Evolutionary conservation across 53 echinoderm and acorn worm genomes (phyloP).

Genomic region (Luidia sarsii): DNA sequence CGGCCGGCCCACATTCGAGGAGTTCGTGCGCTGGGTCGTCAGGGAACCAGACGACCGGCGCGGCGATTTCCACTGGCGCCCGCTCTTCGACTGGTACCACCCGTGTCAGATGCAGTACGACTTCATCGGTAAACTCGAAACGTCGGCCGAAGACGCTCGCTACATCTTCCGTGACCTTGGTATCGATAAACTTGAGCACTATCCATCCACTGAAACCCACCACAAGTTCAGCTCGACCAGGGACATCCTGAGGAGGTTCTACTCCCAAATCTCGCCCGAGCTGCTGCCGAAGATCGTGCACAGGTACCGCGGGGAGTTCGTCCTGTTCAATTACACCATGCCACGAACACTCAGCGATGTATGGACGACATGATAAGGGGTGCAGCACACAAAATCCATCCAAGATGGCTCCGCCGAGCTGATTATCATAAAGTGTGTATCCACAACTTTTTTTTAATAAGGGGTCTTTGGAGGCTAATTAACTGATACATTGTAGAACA

Average conservation of each 20-base stretch:
- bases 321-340: slow-evolving; percentile 15
- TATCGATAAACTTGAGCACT: slow-evolving; percentile 1
- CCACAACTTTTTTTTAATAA: too few species aligned
- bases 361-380: too few species aligned
- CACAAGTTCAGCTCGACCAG: slow-evolving; percentile 17
- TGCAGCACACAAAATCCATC: too few species aligned
- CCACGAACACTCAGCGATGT: slow-evolving; percentile 20
- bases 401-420: too few species aligned
- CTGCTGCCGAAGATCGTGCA: slow-evolving; percentile 8
- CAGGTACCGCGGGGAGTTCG: slow-evolving; percentile 18
- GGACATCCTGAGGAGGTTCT: slow-evolving; percentile 6
- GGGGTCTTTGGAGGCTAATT: too few species aligned
- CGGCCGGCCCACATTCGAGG: slow-evolving; percentile 16
- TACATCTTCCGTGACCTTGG: slow-evolving; percentile 24
- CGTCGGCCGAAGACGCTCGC: slow-evolving; percentile 4
- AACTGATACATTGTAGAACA: too few species aligned
- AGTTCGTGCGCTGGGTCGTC: slow-evolving; percentile 21
- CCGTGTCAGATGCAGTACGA: slow-evolving; percentile 15
- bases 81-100: slow-evolving; percentile 22
- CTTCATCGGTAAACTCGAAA: slow-evolving; percentile 24
- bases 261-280: slow-evolving; percentile 17
- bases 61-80: slow-evolving; percentile 33
- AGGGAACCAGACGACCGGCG: neutral
- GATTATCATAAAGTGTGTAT: too few species aligned
- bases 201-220: slow-evolving; percentile 17